A percentile compares a stretch with the other conserved stretches of the same genome.
These are phyloP conservation scores for Drosophila sordidapex DNA, from an alignment of 2,888 invertebrate species.

Conservation along the genomic window DNA sequence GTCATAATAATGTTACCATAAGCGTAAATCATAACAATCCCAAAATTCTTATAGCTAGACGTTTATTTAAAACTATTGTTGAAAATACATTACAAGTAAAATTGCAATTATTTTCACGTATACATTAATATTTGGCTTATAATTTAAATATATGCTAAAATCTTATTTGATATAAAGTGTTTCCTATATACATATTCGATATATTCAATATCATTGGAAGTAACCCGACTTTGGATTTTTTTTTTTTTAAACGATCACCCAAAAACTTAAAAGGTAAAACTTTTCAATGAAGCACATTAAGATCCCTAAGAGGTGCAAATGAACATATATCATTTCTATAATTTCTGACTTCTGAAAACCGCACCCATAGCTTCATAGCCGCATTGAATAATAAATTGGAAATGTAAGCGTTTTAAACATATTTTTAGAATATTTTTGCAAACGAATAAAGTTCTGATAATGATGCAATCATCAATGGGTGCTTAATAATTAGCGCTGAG, in stretches of 20 bases:
- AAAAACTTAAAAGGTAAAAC: neutral
- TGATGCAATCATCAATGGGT: neutral
- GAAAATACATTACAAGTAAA: constrained; percentile 4
- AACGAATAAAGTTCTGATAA: neutral
- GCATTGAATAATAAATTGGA: neutral
- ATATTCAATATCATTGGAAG: constrained; percentile 20
- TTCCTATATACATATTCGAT: constrained; percentile 28
- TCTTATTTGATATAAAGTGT: constrained; percentile 7
- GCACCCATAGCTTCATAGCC: neutral
- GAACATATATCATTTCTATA: neutral
- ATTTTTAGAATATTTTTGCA: constrained; percentile 1
- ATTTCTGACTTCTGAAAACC: neutral
- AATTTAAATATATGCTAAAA: constrained; percentile 3
- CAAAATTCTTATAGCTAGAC: neutral
- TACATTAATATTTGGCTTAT: constrained; percentile 26
- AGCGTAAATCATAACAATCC: neutral
- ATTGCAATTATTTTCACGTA: constrained; percentile 21
- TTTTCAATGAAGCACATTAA: neutral
- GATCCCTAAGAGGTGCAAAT: neutral
- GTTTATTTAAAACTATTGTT: neutral
- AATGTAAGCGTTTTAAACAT: neutral
- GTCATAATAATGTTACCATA: neutral
- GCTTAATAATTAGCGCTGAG: constrained; percentile 17
- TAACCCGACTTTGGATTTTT: constrained; percentile 16
- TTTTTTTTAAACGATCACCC: constrained; percentile 1